Percentiles rank a stretch among this genome's conserved stretches.
phyloP scores from a whole-genome alignment of 2,888 invertebrate genomes.

The Heliconius hortense region DNA sequence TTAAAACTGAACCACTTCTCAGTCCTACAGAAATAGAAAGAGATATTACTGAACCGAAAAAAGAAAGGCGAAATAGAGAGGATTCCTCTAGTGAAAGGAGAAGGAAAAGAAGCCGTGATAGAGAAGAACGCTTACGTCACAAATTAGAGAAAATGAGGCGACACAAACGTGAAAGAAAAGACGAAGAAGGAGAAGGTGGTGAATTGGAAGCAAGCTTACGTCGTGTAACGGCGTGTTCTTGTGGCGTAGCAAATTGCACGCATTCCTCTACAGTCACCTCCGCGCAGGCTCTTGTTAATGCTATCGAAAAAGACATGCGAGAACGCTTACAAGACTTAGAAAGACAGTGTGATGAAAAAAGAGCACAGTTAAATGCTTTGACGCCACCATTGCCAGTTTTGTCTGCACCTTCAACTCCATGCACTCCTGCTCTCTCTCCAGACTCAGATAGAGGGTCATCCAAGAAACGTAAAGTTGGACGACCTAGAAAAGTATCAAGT shows the following conservation, averaged over 20 bases:
- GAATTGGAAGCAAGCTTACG: conserved; percentile 71
- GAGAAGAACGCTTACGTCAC: conserved; percentile 68
- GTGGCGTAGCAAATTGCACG: conserved; percentile 58
- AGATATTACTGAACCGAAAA: conserved; percentile 57
- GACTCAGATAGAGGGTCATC: conserved; percentile 81
- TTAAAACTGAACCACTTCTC: conserved; percentile 66
- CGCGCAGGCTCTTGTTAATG: conserved; percentile 84
- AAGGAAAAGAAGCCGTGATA: conserved; percentile 67
- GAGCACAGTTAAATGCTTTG: conserved; percentile 89
- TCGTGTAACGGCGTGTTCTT: conserved; percentile 69
- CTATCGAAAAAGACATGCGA: conserved; percentile 91
- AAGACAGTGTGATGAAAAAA: conserved; percentile 90
- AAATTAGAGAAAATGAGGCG: conserved; percentile 75
- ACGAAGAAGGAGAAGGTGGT: conserved; percentile 59
- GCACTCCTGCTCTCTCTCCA: conserved; percentile 73
- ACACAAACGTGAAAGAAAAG: conserved; percentile 68
- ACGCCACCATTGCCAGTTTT: conserved; percentile 78
- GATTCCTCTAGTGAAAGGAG: conserved; percentile 71
- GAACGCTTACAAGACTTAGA: conserved; percentile 90
- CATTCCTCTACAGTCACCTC: conserved; percentile 69
- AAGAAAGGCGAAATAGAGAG: conserved; percentile 68
- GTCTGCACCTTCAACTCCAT: conserved; percentile 70
- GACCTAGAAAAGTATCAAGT: conserved; percentile 87
- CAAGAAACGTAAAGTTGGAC: conserved; percentile 91
- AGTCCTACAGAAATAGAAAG: conserved; percentile 61